phyloP scores from a whole-genome alignment of 2,888 invertebrate genomes.

The Pristionchus maxplancki region DNA sequence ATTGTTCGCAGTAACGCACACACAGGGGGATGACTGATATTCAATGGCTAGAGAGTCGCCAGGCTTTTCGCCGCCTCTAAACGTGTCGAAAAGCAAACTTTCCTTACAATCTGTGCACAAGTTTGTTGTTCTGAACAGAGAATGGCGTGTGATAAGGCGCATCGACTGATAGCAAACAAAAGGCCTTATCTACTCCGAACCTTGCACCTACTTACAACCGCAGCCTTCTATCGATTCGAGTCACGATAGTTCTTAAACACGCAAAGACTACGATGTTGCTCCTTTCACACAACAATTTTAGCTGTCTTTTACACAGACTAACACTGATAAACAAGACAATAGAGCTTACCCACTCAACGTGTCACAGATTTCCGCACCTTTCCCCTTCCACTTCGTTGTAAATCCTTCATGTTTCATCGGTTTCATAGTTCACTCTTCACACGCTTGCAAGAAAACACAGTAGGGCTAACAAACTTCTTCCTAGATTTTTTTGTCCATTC shows the following conservation, averaged over 20 bases:
- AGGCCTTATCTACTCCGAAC: background rate
- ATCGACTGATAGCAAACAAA: background rate
- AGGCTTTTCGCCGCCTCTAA: background rate
- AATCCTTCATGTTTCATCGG: too few species aligned
- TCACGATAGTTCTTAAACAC: too few species aligned
- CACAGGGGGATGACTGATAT: background rate
- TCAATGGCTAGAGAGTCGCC: background rate
- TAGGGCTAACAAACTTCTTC: too few species aligned
- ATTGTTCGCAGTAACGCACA: slow-evolving; percentile 28
- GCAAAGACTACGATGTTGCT: too few species aligned
- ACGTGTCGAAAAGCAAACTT: background rate
- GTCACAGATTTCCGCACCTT: background rate
- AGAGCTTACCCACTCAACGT: too few species aligned
- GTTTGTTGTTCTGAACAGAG: background rate
- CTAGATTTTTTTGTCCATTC: background rate
- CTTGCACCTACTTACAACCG: background rate
- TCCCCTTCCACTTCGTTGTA: background rate
- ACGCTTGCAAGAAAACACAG: too few species aligned
- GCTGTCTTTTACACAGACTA: background rate
- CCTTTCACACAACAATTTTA: too few species aligned
- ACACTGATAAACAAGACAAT: too few species aligned
- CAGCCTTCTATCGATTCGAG: background rate
- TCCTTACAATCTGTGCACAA: background rate
- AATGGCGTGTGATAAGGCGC: background rate
- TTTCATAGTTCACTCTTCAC: too few species aligned